Evolutionary conservation across 1,140 invertebrate genomes (phyloP).

Genomic region (Lasioglossum baleicum): DNA sequence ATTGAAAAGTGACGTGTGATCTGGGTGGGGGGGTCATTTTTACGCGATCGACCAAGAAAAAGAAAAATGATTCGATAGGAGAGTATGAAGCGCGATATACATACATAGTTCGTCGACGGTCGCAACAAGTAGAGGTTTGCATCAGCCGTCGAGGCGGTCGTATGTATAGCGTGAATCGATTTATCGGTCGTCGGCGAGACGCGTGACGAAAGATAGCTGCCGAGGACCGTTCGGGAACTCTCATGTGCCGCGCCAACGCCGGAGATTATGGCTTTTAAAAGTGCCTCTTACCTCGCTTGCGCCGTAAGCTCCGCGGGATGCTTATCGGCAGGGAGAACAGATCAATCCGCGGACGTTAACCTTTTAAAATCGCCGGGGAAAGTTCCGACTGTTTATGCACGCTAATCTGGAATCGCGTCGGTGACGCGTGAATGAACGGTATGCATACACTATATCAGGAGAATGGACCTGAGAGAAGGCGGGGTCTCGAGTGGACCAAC

Average conservation of each 20-base stretch:
- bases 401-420: background rate
- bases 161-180: background rate
- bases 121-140: conserved; percentile 5
- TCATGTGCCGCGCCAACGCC: background rate
- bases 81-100: too few relatives aligned
- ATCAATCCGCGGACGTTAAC: conserved; percentile 4
- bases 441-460: background rate
- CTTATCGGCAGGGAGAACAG: background rate
- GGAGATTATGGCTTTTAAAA: conserved; percentile 6
- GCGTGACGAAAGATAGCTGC: too few relatives aligned
- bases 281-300: background rate
- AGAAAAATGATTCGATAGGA: too few relatives aligned
- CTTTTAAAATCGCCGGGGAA: background rate
- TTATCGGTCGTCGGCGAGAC: background rate
- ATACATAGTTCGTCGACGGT: background rate
- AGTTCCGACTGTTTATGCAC: background rate
- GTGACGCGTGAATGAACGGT: background rate
- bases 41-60: too few relatives aligned
- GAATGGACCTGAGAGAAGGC: too few relatives aligned
- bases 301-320: background rate
- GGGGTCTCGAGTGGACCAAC: too few relatives aligned
- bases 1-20: too few relatives aligned
- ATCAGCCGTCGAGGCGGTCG: background rate
- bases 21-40: too few relatives aligned
- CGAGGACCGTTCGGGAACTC: too few relatives aligned